Base-by-base conservation (phyloP, 2,888 invertebrate species). In the Nephrotoma guestfalica region DNA sequence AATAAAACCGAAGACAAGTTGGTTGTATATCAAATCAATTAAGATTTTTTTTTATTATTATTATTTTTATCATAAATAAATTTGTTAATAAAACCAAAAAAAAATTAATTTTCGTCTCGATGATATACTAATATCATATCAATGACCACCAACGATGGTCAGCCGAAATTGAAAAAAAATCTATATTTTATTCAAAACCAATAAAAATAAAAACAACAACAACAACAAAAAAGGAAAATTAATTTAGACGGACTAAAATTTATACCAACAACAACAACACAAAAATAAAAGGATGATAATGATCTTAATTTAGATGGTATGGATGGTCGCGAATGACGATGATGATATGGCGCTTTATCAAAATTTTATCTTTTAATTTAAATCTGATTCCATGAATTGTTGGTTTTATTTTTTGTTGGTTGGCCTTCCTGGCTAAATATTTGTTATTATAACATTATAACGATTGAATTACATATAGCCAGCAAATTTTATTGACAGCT, bases 241-340 rank as follows among this genome's bases (percentile, higher is more conserved):
- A 84, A 84, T 84, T 84, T 84, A 84, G 84, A 41, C 71, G 71
- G 71, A 71, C 71, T 71, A 71, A 71, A 71, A 71, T 30, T 2
- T 30, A 71, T 71, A 51, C 51, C 15, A 51, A 51, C 51, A 71
- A 71, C 30, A 71, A 71, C 71, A 41, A 6, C 30, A n/a, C 5
- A 84, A 84, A 84, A 11, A 11, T 41, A 83, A 83, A 84, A 84
- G 84, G 84, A 84, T 84, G 84, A 84, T 84, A 84, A 84, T 84
- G 84, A 84, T 84, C 84, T 41, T 84, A 84, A 84, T 84, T 84
- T 42, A 41, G 84, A 84, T 84, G 41, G 30, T 30, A 30, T 71
- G 30, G 15, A 71, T 71, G 30, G 30, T 30, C 71, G 71, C 71
- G 71, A 9, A 84, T 84, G 84, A 84, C 15, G 84, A 42, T 84